These are phyloP conservation scores for Enteromius radiatus DNA, from an alignment of 2,797 vertebrate species.

Conservation along the genomic window DNA sequence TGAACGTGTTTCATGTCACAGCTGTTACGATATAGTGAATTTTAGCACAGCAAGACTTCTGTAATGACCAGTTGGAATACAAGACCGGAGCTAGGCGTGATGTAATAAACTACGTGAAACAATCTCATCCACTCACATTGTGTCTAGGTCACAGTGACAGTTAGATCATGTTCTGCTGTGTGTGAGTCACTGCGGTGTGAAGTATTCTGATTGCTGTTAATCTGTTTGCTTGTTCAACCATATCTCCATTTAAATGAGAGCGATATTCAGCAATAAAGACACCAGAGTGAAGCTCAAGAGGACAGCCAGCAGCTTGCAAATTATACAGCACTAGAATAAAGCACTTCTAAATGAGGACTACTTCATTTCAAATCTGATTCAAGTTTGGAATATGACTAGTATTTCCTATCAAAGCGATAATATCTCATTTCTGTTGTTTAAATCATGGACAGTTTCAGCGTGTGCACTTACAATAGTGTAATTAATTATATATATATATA, in stretches of 20 bases:
- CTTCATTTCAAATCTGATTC: conserved; percentile 24
- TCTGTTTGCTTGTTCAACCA: conserved; percentile 37
- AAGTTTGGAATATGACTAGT: background rate
- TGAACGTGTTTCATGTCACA: background rate
- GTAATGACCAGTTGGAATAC: background rate
- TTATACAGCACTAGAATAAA: conserved; percentile 32
- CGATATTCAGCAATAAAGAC: conserved; percentile 37
- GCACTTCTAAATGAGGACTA: background rate
- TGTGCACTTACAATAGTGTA: background rate
- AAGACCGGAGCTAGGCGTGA: background rate
- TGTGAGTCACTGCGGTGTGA: conserved; percentile 25
- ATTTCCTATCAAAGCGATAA: background rate
- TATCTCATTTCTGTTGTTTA: background rate
- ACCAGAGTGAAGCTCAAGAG: conserved; percentile 36
- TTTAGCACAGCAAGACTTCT: background rate
- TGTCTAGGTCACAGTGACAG: conserved; percentile 29
- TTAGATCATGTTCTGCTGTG: conserved; percentile 26
- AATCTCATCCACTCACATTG: conserved; percentile 27
- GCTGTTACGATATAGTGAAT: background rate
- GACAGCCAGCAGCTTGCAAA: conserved; percentile 41
- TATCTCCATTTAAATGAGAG: conserved; percentile 39
- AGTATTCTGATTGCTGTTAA: conserved; percentile 39
- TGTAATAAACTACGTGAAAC: conserved; percentile 14
- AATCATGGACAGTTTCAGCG: background rate
- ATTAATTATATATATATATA: background rate